Percentiles rank a stretch among this genome's conserved stretches.
These are phyloP conservation scores for Aix galericulata DNA, from an alignment of 2,113 vertebrate species.

Conservation along the genomic window DNA sequence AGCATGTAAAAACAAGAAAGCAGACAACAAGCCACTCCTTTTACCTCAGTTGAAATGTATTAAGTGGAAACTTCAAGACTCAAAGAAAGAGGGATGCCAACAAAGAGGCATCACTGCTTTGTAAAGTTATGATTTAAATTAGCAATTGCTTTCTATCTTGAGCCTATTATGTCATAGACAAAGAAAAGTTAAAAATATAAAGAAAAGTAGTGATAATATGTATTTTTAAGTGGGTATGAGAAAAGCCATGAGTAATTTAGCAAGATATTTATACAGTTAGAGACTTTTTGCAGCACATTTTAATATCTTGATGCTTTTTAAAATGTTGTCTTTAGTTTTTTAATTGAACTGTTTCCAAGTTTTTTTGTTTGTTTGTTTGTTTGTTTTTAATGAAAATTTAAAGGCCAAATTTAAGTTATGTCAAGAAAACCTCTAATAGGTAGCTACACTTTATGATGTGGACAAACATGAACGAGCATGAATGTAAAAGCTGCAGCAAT, in stretches of 20 bases:
- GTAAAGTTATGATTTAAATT: neutral
- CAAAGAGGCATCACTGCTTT: neutral
- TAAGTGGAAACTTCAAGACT: neutral
- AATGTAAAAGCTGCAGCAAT: neutral
- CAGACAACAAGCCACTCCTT: neutral
- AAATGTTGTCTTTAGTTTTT: neutral
- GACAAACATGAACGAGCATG: fast-evolving
- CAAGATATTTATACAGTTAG: neutral
- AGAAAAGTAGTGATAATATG: neutral
- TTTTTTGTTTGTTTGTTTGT: neutral
- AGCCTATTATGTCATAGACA: neutral
- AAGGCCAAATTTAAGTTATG: neutral
- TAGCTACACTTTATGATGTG: neutral
- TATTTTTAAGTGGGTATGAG: neutral
- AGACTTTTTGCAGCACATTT: neutral
- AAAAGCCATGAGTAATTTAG: neutral
- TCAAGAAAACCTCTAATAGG: neutral
- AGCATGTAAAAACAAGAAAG: neutral
- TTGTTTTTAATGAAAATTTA: neutral
- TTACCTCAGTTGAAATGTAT: neutral
- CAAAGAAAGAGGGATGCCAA: neutral
- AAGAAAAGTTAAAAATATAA: neutral
- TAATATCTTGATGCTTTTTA: neutral
- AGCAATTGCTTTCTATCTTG: neutral
- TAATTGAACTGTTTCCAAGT: neutral